Evolutionary conservation across 2,113 vertebrate species (phyloP).

Genomic region (Litocranius walleri): DNA sequence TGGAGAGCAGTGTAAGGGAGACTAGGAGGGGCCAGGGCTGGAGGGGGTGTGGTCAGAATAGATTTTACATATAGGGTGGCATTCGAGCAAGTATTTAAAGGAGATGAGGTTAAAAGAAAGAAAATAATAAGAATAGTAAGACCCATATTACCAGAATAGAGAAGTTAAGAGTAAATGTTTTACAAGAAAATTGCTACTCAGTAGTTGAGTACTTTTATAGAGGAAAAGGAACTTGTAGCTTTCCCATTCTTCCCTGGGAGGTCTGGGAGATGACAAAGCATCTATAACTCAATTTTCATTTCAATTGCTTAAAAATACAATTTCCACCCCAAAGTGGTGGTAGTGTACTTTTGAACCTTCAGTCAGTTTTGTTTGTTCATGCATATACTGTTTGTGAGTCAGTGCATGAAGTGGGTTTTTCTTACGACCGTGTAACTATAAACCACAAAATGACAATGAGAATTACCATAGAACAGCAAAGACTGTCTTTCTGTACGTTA

Average conservation of each 20-base stretch:
- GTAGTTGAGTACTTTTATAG: background rate
- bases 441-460: background rate
- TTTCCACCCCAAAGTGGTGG: background rate
- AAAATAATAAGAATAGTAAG: background rate
- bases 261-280: background rate
- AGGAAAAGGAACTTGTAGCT: background rate
- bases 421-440: background rate
- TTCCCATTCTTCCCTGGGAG: background rate
- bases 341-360: background rate
- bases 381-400: background rate
- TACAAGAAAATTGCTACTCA: background rate
- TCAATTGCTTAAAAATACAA: background rate
- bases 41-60: background rate
- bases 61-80: background rate
- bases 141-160: background rate
- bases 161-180: background rate
- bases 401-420: background rate
- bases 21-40: background rate
- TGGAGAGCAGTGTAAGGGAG: background rate
- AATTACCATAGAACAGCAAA: background rate
- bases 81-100: background rate
- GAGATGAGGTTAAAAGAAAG: background rate
- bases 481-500: background rate
- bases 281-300: background rate
- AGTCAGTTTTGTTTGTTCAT: background rate